Evolutionary conservation across 1,140 invertebrate genomes (phyloP).

Genomic region (Drosophila nigrodunni): DNA sequence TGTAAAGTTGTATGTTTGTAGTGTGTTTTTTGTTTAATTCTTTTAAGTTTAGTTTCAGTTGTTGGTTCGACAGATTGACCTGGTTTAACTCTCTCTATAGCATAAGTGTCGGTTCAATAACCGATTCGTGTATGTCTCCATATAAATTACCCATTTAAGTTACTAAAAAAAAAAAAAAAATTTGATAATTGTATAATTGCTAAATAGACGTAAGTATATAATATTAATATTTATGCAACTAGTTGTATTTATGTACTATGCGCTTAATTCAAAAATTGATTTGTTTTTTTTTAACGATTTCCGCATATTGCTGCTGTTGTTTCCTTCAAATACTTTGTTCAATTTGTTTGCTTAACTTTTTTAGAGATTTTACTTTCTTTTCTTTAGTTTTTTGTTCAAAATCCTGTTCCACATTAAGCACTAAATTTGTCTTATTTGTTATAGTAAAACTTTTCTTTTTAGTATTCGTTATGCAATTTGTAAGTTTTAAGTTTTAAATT

Average conservation of each 20-base stretch:
- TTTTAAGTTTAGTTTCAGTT: slow-evolving; percentile 29
- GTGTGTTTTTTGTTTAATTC: slow-evolving; percentile 19
- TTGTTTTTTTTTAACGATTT: background rate
- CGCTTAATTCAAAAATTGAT: slow-evolving; percentile 17
- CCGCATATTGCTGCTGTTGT: slow-evolving; percentile 38
- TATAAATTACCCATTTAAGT: slow-evolving; percentile 26
- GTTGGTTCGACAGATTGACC: slow-evolving; percentile 40
- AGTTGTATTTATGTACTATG: slow-evolving; percentile 12
- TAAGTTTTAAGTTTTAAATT: background rate
- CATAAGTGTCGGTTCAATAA: slow-evolving; percentile 21
- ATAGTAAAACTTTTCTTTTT: slow-evolving; percentile 11
- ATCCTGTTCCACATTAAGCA: background rate
- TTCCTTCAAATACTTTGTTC: slow-evolving; percentile 32
- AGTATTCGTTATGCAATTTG: background rate
- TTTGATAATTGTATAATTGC: slow-evolving; percentile 14
- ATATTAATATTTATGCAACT: slow-evolving; percentile 16
- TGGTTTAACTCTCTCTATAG: slow-evolving; percentile 45
- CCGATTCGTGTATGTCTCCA: slow-evolving; percentile 11
- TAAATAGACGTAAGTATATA: slow-evolving; percentile 14
- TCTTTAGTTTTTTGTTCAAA: background rate
- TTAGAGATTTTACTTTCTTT: background rate
- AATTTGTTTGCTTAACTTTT: background rate
- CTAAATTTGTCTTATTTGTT: slow-evolving; percentile 17
- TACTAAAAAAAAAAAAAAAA: slow-evolving; percentile 36
- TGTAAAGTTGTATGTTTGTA: slow-evolving; percentile 13